phyloP scores from a whole-genome alignment of 2,888 invertebrate genomes.

The Cantharis lateralis region DNA sequence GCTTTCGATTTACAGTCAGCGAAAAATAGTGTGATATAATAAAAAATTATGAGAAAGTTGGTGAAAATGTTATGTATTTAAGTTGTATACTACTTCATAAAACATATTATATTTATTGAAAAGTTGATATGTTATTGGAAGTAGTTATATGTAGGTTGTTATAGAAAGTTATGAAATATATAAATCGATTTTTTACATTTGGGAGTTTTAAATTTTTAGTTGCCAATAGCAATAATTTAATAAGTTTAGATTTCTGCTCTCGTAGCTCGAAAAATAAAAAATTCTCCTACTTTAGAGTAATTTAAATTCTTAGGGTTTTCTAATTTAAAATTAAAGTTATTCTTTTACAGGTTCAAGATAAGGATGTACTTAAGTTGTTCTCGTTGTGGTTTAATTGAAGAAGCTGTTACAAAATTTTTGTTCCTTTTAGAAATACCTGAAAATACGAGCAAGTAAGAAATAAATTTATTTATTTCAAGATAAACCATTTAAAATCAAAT shows the following conservation, averaged over 20 bases:
- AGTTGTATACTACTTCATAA: background rate
- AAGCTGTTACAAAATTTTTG: constrained; percentile 23
- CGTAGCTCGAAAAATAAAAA: background rate
- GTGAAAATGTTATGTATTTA: background rate
- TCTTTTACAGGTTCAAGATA: constrained; percentile 6
- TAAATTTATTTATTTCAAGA: background rate
- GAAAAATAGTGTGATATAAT: background rate
- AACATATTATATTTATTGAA: background rate
- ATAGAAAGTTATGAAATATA: background rate
- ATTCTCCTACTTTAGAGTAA: background rate
- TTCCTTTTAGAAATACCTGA: background rate
- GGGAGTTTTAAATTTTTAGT: background rate
- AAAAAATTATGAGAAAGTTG: background rate
- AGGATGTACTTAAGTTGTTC: constrained; percentile 22
- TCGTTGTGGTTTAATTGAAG: constrained; percentile 28
- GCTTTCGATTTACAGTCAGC: background rate
- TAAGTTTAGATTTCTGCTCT: background rate
- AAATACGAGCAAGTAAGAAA: background rate
- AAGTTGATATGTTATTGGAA: background rate
- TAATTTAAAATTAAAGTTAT: background rate
- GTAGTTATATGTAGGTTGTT: background rate
- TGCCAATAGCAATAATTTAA: background rate
- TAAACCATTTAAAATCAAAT: too few species aligned
- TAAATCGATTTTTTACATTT: background rate
- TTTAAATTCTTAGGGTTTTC: background rate